Evolutionary conservation across 2,888 invertebrate genomes (phyloP).

Genomic region (Lasius fuliginosus): DNA sequence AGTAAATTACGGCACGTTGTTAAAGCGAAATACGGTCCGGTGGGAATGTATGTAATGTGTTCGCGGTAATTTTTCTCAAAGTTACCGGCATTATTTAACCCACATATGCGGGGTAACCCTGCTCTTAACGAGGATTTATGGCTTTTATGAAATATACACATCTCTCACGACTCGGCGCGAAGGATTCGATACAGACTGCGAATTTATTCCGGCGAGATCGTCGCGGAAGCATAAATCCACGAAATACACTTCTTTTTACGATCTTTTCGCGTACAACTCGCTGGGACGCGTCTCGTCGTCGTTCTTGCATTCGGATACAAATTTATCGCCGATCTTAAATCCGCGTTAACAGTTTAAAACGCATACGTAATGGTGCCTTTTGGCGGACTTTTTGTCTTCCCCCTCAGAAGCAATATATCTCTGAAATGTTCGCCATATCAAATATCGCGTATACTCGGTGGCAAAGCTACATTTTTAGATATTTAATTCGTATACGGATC

Average conservation of each 20-base stretch:
- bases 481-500: background rate
- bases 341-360: slow-evolving; percentile 12
- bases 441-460: background rate
- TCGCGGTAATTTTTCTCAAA: slow-evolving; percentile 45
- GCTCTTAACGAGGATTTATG: slow-evolving; percentile 47
- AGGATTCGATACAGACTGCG: slow-evolving; percentile 7
- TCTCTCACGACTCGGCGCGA: slow-evolving; percentile 16
- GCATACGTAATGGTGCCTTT: background rate
- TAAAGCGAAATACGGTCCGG: slow-evolving; percentile 39
- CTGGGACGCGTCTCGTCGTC: background rate
- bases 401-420: background rate
- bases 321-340: slow-evolving; percentile 32
- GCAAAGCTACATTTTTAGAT: background rate
- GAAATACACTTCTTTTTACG: slow-evolving; percentile 5
- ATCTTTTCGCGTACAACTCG: background rate
- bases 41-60: slow-evolving; percentile 34
- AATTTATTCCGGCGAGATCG: slow-evolving; percentile 21
- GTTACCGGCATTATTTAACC: slow-evolving; percentile 42
- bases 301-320: slow-evolving; percentile 15
- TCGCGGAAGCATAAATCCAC: slow-evolving; percentile 28
- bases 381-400: background rate
- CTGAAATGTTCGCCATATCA: background rate
- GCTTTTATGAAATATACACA: slow-evolving; percentile 12
- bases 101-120: background rate
- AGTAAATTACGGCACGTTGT: slow-evolving; percentile 41